These are phyloP conservation scores for Rhyacichthys aspro DNA, from an alignment of 2,797 vertebrate genomes.

Conservation along the genomic window DNA sequence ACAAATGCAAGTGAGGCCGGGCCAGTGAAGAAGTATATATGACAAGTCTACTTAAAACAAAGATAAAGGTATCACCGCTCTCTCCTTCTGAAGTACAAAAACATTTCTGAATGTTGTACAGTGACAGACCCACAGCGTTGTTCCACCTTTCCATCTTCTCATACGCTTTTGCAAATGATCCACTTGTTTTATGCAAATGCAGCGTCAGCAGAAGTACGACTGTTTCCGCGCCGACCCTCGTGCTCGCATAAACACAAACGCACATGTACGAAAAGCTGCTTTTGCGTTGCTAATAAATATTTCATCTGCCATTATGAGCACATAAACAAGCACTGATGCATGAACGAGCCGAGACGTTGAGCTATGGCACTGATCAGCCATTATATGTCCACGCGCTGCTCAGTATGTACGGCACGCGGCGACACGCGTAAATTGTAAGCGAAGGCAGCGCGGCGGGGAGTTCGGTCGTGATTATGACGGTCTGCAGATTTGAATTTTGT, in stretches of 20 bases:
- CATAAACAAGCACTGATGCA: constrained; percentile 15
- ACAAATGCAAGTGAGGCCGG: no score
- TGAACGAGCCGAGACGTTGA: not conserved
- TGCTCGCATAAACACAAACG: not conserved
- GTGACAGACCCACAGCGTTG: constrained; percentile 18
- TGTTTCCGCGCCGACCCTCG: not conserved
- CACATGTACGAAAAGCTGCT: constrained; percentile 7
- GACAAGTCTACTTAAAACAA: not conserved
- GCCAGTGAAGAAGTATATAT: not conserved
- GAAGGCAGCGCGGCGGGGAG: constrained; percentile 6
- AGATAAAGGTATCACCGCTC: not conserved
- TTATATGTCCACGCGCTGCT: constrained; percentile 7
- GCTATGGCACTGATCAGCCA: not conserved
- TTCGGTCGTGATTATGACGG: constrained; percentile 22
- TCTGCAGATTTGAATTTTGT: constrained; percentile 17
- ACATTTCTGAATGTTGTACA: constrained; percentile 23
- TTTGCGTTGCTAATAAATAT: constrained; percentile 33
- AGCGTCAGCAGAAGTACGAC: constrained; percentile 52
- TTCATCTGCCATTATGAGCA: constrained; percentile 18
- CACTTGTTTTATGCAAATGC: constrained; percentile 52
- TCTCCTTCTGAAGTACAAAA: constrained; percentile 13
- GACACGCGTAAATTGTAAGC: constrained; percentile 15
- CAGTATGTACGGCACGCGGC: not conserved
- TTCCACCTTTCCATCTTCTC: constrained; percentile 40
- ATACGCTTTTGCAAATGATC: constrained; percentile 37